These are phyloP conservation scores for Nomada lathburiana DNA, from an alignment of 2,888 invertebrate genomes.

Conservation along the genomic window DNA sequence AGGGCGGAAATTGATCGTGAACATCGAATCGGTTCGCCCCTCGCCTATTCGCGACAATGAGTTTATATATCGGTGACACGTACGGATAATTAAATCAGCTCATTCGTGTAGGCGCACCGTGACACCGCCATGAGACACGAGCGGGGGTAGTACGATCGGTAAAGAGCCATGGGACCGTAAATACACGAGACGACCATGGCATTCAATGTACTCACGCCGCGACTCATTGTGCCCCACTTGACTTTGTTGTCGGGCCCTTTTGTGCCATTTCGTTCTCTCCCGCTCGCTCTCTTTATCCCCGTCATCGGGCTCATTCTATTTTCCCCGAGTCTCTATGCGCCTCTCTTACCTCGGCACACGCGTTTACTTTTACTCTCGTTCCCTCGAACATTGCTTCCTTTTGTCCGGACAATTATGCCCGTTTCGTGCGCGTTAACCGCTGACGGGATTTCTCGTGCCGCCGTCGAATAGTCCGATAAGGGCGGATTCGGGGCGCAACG, in stretches of 20 bases:
- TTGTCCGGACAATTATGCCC: constrained; percentile 82
- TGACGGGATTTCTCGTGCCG: constrained; percentile 77
- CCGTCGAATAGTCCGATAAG: constrained; percentile 35
- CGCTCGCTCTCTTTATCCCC: constrained; percentile 63
- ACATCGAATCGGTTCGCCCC: neutral
- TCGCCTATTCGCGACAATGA: constrained; percentile 61
- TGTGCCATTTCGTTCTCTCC: constrained; percentile 68
- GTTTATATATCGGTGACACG: constrained; percentile 75
- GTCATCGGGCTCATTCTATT: constrained; percentile 42
- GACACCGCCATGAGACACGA: constrained; percentile 70
- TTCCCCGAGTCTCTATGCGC: constrained; percentile 52
- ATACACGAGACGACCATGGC: constrained; percentile 74
- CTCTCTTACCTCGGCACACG: constrained; percentile 63
- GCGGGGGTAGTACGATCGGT: constrained; percentile 64
- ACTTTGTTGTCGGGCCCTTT: constrained; percentile 81
- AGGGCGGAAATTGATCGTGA: neutral
- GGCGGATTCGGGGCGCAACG: constrained; percentile 1
- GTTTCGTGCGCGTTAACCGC: constrained; percentile 79
- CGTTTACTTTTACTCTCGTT: constrained; percentile 61
- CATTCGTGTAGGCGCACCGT: constrained; percentile 67
- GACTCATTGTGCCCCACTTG: constrained; percentile 84
- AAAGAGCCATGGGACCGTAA: constrained; percentile 73
- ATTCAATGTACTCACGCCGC: constrained; percentile 80
- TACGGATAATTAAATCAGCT: constrained; percentile 76
- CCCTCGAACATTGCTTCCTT: constrained; percentile 62